Evolutionary conservation across 2,113 vertebrate species (phyloP), one percentile per base, ranked within the genome.

Genomic region (Oryzias melastigma): DNA sequence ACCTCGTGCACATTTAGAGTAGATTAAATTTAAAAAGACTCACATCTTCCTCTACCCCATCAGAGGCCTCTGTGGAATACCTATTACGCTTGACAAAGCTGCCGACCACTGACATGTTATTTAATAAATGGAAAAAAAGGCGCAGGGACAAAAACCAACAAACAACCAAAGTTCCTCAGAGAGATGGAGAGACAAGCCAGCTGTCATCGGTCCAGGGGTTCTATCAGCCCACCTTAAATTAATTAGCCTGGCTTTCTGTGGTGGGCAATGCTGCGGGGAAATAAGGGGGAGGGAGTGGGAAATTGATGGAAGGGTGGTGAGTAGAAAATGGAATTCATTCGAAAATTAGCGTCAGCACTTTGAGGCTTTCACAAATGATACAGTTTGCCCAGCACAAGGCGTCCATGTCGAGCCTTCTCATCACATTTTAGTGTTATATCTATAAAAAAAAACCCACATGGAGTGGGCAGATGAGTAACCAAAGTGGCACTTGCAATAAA

Each of bases 261-360:
- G 90, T 88, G 74, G 68, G 84, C 73, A 58, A 86, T 79, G 77
- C 58, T 68, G 77, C 81, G 83, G 85, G 73, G 74, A 71, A 80
- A 77, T 62, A 56, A 71, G 74, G 52, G 22, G 43, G 68, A 52
- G 52, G 78, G 73, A 52, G 71, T 71, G 65, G 75, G 58, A 66
- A 65, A 73, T 71, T 78, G 82, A 83, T 83, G 81, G 85, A 73
- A 82, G 77, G 78, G 68, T 68, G 84, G 76, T 80, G 85, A 85
- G 70, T 68, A 69, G 80, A 91, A 93, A 95, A 92, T 91, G 79
- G 86, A 92, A 93, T 93, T 94, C 91, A 94, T 94, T 94, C 91
- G 91, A 71, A 94, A 93, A 95, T 93, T 93, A 92, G 92, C 91
- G 89, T 91, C 88, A 92, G 88, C 84, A 93, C 87, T 94, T 84